Percentiles rank a stretch among this genome's conserved stretches.
Evolutionary conservation across 1,140 invertebrate genomes (phyloP).

Genomic region (Drosophila nigromelanica): DNA sequence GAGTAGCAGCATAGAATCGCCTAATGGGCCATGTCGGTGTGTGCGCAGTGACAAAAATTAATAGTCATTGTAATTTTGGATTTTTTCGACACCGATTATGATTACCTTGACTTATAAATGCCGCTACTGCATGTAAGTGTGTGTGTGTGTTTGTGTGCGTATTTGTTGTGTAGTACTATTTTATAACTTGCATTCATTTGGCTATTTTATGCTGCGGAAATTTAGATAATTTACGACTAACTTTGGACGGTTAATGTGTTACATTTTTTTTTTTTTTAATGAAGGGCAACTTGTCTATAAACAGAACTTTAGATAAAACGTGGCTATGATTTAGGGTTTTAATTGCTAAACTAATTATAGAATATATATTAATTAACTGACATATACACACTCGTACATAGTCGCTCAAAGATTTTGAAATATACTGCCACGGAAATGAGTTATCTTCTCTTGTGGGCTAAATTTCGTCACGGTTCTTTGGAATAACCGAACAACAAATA

Average conservation of each 20-base stretch:
- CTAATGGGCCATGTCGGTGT: conserved; percentile 52
- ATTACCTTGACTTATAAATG: conserved; percentile 80
- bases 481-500: conserved; percentile 6
- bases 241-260: conserved; percentile 17
- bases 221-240: conserved; percentile 25
- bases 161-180: conserved; percentile 37
- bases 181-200: conserved; percentile 47
- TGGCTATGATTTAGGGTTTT: background rate
- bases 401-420: background rate
- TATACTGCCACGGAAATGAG: background rate
- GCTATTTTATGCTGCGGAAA: conserved; percentile 36
- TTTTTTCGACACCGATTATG: conserved; percentile 58
- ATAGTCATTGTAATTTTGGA: conserved; percentile 74
- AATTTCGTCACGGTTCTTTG: conserved; percentile 23
- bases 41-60: conserved; percentile 52
- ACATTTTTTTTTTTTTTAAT: conserved; percentile 6
- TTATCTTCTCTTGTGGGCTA: background rate
- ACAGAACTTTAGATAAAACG: conserved; percentile 5
- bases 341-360: too few relatives aligned
- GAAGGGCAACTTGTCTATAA: conserved; percentile 5
- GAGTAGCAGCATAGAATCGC: conserved; percentile 49
- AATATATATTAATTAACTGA: background rate
- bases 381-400: too few relatives aligned
- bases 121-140: conserved; percentile 25
- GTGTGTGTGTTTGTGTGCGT: conserved; percentile 22